Percentiles rank a stretch among this genome's conserved stretches.
phyloP scores from a whole-genome alignment of 2,113 vertebrate species.

The Daphoenositta chrysoptera region DNA sequence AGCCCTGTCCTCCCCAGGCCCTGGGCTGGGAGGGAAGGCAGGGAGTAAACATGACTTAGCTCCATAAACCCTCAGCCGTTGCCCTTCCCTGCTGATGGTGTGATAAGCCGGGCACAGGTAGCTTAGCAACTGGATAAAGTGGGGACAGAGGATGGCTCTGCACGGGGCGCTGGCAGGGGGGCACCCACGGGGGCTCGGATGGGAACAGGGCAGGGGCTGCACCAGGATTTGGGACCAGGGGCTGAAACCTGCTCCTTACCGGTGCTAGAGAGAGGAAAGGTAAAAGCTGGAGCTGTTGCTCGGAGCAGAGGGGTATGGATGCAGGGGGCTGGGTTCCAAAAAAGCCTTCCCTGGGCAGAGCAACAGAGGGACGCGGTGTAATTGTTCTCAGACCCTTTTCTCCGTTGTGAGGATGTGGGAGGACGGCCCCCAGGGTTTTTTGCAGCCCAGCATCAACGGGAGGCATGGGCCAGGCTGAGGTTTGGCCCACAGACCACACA shows the following conservation, averaged over 20 bases:
- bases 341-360: neutral
- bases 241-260: accelerated
- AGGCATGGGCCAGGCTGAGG: neutral
- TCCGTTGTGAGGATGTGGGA: accelerated
- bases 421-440: neutral
- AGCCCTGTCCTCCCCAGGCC: accelerated
- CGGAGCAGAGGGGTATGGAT: neutral
- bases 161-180: neutral
- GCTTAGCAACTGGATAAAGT: conserved; percentile 47
- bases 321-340: neutral
- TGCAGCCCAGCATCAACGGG: neutral
- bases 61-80: conserved; percentile 24
- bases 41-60: neutral
- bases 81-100: conserved; percentile 1
- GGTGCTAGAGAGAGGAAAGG: neutral
- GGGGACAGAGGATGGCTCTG: neutral
- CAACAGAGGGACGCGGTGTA: accelerated
- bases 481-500: neutral
- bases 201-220: neutral
- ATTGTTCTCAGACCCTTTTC: neutral
- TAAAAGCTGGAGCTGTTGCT: neutral
- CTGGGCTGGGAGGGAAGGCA: neutral
- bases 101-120: neutral
- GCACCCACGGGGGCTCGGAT: neutral
- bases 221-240: neutral